phyloP scores from a whole-genome alignment of 2,113 vertebrate species.

The Equus przewalskii region DNA sequence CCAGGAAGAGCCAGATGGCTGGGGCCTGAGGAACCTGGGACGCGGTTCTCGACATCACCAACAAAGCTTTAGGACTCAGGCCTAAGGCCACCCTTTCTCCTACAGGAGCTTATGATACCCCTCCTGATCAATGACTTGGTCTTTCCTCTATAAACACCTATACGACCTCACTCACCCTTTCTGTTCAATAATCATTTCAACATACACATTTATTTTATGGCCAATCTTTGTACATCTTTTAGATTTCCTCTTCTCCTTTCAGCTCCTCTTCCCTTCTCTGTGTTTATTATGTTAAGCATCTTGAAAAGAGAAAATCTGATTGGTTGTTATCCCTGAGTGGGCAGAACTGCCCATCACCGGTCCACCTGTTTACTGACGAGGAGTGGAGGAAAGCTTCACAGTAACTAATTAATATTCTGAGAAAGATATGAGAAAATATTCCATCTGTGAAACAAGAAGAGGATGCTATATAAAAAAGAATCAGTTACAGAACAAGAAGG shows the following conservation, averaged over 20 bases:
- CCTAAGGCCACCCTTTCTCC: background rate
- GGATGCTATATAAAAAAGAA: no score
- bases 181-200: background rate
- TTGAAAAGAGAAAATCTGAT: background rate
- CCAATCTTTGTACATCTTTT: background rate
- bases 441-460: background rate
- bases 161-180: no score
- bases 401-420: background rate
- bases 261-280: background rate
- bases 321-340: background rate
- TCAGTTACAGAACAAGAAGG: no score
- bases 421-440: background rate
- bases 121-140: background rate
- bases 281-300: background rate
- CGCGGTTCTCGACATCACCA: background rate
- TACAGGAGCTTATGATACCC: background rate
- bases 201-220: background rate
- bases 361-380: background rate
- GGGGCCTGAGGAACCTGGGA: background rate
- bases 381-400: background rate
- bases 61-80: background rate
- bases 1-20: background rate
- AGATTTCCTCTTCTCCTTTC: background rate
- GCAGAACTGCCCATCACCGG: background rate
- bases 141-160: background rate